Evolutionary conservation across 2,113 vertebrate species (phyloP).

Genomic region (Scolopax mira): DNA sequence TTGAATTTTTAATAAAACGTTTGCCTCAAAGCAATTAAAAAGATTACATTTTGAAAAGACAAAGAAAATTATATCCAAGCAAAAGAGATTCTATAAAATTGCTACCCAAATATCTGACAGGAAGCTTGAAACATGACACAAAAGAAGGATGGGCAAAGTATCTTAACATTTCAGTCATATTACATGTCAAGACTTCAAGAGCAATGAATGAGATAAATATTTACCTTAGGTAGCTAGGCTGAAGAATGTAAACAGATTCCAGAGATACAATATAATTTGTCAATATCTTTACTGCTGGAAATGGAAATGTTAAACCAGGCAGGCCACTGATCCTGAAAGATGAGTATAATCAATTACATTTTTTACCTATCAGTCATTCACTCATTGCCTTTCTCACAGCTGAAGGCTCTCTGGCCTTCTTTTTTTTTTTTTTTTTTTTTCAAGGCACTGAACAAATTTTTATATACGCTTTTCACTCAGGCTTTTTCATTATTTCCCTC

Average conservation of each 20-base stretch:
- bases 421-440: not conserved
- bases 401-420: not conserved
- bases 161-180: not conserved
- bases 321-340: slow-evolving; percentile 32
- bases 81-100: not conserved
- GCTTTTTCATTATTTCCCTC: not conserved
- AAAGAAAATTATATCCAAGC: not conserved
- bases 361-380: slow-evolving; percentile 17
- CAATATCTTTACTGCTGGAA: slow-evolving; percentile 39
- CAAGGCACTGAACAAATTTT: not conserved
- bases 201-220: slow-evolving; percentile 35
- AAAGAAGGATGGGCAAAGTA: not conserved
- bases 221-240: slow-evolving; percentile 10
- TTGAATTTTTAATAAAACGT: slow-evolving; percentile 13
- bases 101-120: not conserved
- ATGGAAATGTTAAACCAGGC: slow-evolving; percentile 42
- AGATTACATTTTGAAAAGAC: not conserved
- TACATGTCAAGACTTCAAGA: not conserved
- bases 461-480: not conserved
- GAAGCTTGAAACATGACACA: not conserved
- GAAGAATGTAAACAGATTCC: slow-evolving; percentile 32
- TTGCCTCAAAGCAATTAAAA: slow-evolving; percentile 20
- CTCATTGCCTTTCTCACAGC: not conserved
- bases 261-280: slow-evolving; percentile 2
- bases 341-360: slow-evolving; percentile 19